A percentile compares a stretch with the other conserved stretches of the same genome.
Conservation (phyloP, 2,888 invertebrate species). For the Caenorhabditis auriculariae region DNA sequence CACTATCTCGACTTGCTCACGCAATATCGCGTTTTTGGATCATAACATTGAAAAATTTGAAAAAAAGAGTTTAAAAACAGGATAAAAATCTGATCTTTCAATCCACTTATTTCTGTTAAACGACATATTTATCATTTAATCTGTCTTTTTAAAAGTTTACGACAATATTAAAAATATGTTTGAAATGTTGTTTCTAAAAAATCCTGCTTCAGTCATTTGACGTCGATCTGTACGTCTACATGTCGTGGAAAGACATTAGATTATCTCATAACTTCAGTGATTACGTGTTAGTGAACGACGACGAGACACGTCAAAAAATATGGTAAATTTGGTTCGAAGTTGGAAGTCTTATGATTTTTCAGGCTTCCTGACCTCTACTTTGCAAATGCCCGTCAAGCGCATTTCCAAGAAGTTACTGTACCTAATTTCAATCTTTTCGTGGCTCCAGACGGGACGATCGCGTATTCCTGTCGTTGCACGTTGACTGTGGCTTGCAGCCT, state of each 20-base stretch:
- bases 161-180: background rate
- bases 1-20: too few relatives aligned
- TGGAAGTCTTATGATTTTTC: slow-evolving; percentile 5
- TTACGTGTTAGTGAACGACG: slow-evolving; percentile 54
- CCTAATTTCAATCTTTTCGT: slow-evolving; percentile 61
- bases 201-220: slow-evolving; percentile 52
- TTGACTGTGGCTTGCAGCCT: slow-evolving; percentile 51
- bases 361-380: slow-evolving; percentile 61
- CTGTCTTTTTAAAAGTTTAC: too few relatives aligned
- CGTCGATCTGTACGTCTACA: slow-evolving; percentile 56
- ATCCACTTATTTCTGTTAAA: too few relatives aligned
- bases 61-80: too few relatives aligned
- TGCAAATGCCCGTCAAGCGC: slow-evolving; percentile 49
- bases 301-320: slow-evolving; percentile 46
- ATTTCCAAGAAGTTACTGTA: slow-evolving; percentile 50
- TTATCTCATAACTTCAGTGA: slow-evolving; percentile 48
- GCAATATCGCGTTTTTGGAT: too few relatives aligned
- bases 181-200: background rate
- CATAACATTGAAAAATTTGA: too few relatives aligned
- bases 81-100: too few relatives aligned
- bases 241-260: slow-evolving; percentile 45
- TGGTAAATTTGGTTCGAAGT: slow-evolving; percentile 30
- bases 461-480: slow-evolving; percentile 49
- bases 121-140: too few relatives aligned
- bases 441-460: slow-evolving; percentile 51